phyloP scores from a whole-genome alignment of 2,113 vertebrate genomes.

The Mionectes macconnelli region DNA sequence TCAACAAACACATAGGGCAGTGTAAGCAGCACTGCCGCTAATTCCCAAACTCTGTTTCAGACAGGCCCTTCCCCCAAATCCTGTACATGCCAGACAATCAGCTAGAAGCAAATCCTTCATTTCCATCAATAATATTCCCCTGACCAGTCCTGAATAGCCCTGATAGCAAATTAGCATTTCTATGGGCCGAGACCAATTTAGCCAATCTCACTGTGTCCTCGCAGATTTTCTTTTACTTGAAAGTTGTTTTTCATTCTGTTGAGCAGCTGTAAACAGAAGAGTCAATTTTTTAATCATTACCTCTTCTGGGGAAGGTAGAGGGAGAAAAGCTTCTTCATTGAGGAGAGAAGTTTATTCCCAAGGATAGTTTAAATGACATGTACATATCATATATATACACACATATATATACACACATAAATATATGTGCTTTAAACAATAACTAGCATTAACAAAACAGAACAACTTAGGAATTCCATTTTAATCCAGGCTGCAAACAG shows the following conservation, averaged over 20 bases:
- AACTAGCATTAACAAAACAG: not conserved
- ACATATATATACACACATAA: rapidly evolving
- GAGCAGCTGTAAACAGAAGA: not conserved
- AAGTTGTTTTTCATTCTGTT: not conserved
- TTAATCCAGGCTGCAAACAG: not conserved
- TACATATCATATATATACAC: not conserved
- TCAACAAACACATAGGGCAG: not conserved
- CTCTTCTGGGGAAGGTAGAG: not conserved
- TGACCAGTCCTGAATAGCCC: constrained; percentile 51
- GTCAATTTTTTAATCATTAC: not conserved
- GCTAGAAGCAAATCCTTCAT: constrained; percentile 44
- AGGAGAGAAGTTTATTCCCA: not conserved
- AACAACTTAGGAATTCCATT: not conserved
- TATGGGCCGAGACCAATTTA: constrained; percentile 1
- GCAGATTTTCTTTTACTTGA: not conserved
- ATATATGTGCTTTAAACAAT: not conserved
- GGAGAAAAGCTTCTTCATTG: not conserved
- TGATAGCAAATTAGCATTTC: constrained; percentile 48
- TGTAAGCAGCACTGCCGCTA: not conserved
- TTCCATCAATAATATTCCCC: constrained; percentile 62
- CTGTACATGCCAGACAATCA: not conserved
- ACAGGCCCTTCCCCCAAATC: constrained; percentile 54
- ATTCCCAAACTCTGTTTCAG: not conserved
- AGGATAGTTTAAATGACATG: not conserved
- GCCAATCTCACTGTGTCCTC: not conserved